A percentile compares a stretch with the other conserved stretches of the same genome.
phyloP scores from a whole-genome alignment of 2,888 invertebrate genomes.

The Chymomyza procnemis region DNA sequence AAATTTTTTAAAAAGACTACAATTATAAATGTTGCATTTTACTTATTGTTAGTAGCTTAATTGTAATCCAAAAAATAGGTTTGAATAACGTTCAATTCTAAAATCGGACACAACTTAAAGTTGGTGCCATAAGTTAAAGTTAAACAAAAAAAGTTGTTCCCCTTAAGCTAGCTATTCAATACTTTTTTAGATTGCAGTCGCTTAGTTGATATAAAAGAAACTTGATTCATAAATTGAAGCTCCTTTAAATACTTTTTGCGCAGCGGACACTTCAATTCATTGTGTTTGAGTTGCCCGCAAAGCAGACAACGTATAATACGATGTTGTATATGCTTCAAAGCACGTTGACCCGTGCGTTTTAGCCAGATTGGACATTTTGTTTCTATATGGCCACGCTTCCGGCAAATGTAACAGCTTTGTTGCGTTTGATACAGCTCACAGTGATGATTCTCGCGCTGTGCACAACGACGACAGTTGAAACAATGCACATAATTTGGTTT shows the following conservation, averaged over 20 bases:
- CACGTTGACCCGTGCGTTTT: background rate
- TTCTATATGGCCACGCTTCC: conserved; percentile 74
- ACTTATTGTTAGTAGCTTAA: no score
- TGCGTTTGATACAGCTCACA: conserved; percentile 79
- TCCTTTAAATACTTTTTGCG: conserved; percentile 49
- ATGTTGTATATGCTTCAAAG: background rate
- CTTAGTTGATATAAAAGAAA: no score
- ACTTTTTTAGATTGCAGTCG: no score
- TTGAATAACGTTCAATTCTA: no score
- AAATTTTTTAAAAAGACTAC: no score
- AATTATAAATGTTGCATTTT: no score
- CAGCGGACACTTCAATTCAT: conserved; percentile 37
- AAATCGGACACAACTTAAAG: no score
- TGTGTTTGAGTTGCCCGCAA: conserved; percentile 40
- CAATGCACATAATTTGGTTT: conserved; percentile 93
- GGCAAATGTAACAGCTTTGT: conserved; percentile 76
- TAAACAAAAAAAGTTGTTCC: no score
- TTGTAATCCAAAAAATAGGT: no score
- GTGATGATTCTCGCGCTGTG: conserved; percentile 79
- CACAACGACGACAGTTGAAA: conserved; percentile 84
- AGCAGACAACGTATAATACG: conserved; percentile 33
- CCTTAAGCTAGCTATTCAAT: no score
- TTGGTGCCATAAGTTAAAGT: no score
- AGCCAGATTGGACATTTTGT: conserved; percentile 57
- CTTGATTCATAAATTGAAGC: conserved; percentile 40